Base-by-base conservation (phyloP, 2,888 invertebrate genomes). In the Phymatocera aterrima region DNA sequence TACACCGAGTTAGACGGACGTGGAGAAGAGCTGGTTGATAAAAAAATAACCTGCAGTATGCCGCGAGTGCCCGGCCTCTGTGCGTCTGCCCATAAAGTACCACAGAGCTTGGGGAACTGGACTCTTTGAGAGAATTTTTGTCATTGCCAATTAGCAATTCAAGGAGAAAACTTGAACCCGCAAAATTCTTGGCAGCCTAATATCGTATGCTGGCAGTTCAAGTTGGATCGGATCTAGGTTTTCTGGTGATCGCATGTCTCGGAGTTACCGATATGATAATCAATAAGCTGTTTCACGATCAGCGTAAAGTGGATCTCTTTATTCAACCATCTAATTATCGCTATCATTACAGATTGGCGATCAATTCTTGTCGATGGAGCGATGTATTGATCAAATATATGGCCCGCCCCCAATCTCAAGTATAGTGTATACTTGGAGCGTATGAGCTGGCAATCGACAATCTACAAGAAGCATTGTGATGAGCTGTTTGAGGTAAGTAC, bases 141-240 rank as follows among this genome's bases (percentile, higher is more conserved):
- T 31, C 48, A 34, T 48, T 28, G 46, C 6, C 51, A 34, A 72
- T 72, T 72, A 72, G 34, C 72, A 51, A 72, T 72, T 72, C 72
- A 31, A 48, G 34, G 34, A 72, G 51, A 34, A 51, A 51, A 51
- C 72, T 72, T 5, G 48, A 72, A 51, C 72, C 72, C 31, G 51
- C n/a, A 51, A 10, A 72, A 40, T 64, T 64, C 64, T 64, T 37
- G 34, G 64, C 15, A 64, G 18, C 64, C 64, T 18, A 18, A 18
- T 18, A 68, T 28, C 68, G 18, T n/a, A n/a, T 10, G 37, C 64
- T 37, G 64, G 18, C 37, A 64, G 34, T 64, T 64, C n/a, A n/a
- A n/a, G n/a, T n/a, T n/a, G n/a, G n/a, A n/a, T n/a, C n/a, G n/a
- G n/a, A n/a, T n/a, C n/a, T n/a, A n/a, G n/a, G n/a, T n/a, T n/a